These are phyloP conservation scores for Lasioglossum albipes DNA, from an alignment of 1,140 invertebrate genomes.

Conservation along the genomic window DNA sequence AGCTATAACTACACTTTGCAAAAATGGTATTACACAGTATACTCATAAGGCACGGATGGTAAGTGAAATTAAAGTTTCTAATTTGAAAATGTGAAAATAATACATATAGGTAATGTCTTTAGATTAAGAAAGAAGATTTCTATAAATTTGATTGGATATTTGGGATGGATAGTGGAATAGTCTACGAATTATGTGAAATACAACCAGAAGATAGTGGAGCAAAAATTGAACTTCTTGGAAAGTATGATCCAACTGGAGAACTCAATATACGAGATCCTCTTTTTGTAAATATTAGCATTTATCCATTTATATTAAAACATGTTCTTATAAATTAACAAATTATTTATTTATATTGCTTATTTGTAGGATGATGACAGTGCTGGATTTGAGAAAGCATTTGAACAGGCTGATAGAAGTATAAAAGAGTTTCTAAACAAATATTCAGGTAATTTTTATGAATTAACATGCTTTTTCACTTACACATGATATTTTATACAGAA, in stretches of 20 bases:
- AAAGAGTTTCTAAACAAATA: conserved; percentile 83
- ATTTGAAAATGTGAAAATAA: not conserved
- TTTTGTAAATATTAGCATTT: conserved; percentile 83
- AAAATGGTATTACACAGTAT: conserved; percentile 85
- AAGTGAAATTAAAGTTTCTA: conserved; percentile 42
- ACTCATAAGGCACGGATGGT: conserved; percentile 89
- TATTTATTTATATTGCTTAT: conserved; percentile 32
- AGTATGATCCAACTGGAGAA: conserved; percentile 89
- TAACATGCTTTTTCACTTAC: not conserved
- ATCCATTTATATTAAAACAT: conserved; percentile 16
- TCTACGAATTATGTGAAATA: conserved; percentile 83
- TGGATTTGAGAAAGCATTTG: conserved; percentile 87
- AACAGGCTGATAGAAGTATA: conserved; percentile 86
- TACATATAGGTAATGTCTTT: conserved; percentile 64
- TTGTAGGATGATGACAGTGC: conserved; percentile 82
- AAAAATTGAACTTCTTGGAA: conserved; percentile 88
- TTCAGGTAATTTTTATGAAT: conserved; percentile 14
- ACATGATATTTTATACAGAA: not conserved
- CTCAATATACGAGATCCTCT: conserved; percentile 93
- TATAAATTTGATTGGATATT: conserved; percentile 91
- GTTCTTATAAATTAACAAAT: conserved; percentile 1
- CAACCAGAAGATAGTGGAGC: conserved; percentile 85
- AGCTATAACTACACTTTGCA: conserved; percentile 86
- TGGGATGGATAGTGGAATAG: conserved; percentile 94
- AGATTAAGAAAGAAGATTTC: conserved; percentile 87